Evolutionary conservation across 2,797 vertebrate genomes (phyloP), one percentile per base, ranked within the genome.

Genomic region (Enteromius thamalakanensis): DNA sequence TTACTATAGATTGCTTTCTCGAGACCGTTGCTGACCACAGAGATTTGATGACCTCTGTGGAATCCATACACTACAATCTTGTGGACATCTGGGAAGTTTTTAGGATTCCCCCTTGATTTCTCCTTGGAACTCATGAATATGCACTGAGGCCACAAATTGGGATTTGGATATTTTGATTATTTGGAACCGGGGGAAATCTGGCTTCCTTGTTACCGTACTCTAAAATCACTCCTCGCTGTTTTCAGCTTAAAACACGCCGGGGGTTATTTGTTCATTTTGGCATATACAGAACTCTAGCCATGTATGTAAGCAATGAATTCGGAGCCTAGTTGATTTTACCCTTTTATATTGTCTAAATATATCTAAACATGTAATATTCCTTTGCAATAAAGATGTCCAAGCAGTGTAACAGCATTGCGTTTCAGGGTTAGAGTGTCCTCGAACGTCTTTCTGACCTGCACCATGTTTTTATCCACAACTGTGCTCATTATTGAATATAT

Each of bases 201-300:
- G 64, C 69, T 75, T 84, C 80, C 58, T 81, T 81, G 87, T 86
- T 70, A 84, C 78, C 23, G 68, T 87, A 77, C 26, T 88, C 89
- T 88, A 67, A 64, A 87, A 88, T 87, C 85, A 55, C 85, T 32
- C 87, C 89, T 85, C 37, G 14, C 60, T 53, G 45, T 89, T 92
- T 92, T 84, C 91, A 92, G 89, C 93, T 94, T 94, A 94, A 93
- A 94, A 94, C 91, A 84, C 90, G 90, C 93, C 83, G 32, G 89
- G 29, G 92, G 87, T 92, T 93, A 92, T 84, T 10, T 90, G 85
- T 82, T 81, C 86, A 81, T 88, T 90, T 85, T 88, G 90, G 71
- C 91, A 86, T 90, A 89, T 92, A 88, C 92, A 89, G 90, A 90
- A 89, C 89, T 91, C 90, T 91, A 86, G 65, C 69, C 92, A 92